These are phyloP conservation scores for Mesorhabditis spiculigera DNA, from an alignment of 2,888 invertebrate species.

Conservation along the genomic window DNA sequence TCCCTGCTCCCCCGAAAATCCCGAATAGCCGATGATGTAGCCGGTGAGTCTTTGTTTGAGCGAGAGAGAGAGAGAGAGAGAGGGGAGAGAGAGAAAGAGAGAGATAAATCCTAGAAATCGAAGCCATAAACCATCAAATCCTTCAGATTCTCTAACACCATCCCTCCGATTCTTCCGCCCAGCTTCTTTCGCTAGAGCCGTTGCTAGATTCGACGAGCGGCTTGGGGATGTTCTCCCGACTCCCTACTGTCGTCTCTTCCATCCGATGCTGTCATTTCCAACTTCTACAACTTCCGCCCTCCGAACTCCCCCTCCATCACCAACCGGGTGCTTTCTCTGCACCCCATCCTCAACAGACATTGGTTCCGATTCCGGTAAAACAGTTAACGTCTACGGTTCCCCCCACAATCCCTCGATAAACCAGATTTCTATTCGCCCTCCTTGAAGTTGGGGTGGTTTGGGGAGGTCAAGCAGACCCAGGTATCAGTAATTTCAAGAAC, in stretches of 20 bases:
- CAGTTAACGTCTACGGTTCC: background rate
- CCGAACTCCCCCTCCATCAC: background rate
- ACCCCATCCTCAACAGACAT: slow-evolving; percentile 1
- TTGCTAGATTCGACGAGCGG: background rate
- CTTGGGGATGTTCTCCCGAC: too few species aligned
- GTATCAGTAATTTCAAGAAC: too few species aligned
- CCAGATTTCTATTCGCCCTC: too few species aligned
- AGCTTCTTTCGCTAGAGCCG: background rate
- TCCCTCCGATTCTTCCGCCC: background rate
- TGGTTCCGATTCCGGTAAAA: slow-evolving; percentile 5
- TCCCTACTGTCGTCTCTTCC: background rate
- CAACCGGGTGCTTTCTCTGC: background rate
- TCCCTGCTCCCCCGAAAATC: too few species aligned
- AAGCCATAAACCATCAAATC: background rate
- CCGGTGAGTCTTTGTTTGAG: too few species aligned
- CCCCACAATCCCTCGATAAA: background rate
- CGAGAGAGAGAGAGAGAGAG: too few species aligned
- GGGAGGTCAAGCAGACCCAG: too few species aligned
- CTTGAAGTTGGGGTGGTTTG: too few species aligned
- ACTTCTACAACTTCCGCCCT: background rate
- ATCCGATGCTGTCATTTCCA: background rate
- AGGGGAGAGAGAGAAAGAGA: too few species aligned
- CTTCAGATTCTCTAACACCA: background rate
- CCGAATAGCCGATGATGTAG: too few species aligned
- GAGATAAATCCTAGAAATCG: background rate